These are phyloP conservation scores for Microcebus lehilahytsara DNA, from an alignment of 2,113 vertebrate genomes.

Conservation along the genomic window DNA sequence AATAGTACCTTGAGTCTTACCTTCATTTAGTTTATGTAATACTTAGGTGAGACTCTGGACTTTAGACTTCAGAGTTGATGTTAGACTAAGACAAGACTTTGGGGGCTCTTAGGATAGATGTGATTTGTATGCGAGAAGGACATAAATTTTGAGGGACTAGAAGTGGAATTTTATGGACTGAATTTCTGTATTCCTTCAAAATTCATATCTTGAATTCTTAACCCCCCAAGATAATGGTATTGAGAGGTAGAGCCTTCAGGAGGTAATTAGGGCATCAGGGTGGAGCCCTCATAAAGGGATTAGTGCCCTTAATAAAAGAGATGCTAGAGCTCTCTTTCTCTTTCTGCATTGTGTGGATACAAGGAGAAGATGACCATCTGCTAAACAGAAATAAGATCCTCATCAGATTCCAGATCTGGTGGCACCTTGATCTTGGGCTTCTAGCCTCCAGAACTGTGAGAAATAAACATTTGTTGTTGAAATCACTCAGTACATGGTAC, in stretches of 20 bases:
- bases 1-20: too few species aligned
- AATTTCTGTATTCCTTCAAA: not conserved
- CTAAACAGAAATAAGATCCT: not conserved
- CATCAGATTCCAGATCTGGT: not conserved
- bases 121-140: not conserved
- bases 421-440: not conserved
- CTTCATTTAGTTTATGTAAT: not conserved
- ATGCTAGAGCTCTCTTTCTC: not conserved
- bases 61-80: not conserved
- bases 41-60: not conserved
- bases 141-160: accelerated
- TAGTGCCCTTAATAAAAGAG: not conserved
- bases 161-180: not conserved
- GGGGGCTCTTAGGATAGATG: accelerated
- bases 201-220: not conserved
- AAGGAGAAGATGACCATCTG: not conserved
- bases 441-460: too few species aligned
- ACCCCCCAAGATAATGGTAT: not conserved
- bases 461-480: not conserved
- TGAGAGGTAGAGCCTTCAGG: not conserved
- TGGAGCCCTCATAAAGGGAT: too few species aligned
- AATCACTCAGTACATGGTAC: not conserved
- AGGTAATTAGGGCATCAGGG: too few species aligned
- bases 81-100: not conserved
- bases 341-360: not conserved